Conservation (phyloP, 2,888 invertebrate genomes). For the Cremastobaeus sp. region DNA sequence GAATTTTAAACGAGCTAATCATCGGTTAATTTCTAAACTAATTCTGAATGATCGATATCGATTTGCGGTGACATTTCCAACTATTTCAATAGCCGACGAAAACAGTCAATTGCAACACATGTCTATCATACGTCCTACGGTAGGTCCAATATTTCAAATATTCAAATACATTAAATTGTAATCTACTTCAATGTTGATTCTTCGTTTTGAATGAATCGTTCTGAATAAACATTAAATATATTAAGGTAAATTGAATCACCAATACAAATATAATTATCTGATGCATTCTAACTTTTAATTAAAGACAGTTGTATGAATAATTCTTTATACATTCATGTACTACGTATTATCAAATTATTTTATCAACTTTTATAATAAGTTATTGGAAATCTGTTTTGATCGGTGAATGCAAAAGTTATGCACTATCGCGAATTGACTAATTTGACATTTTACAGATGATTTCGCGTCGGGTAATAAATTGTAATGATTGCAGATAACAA, state of each 20-base stretch:
- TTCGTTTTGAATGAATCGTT: slow-evolving; percentile 28
- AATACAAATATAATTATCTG: not conserved
- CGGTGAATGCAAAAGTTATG: too few relatives aligned
- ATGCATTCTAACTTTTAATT: not conserved
- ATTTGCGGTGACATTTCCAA: slow-evolving; percentile 53
- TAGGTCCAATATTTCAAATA: slow-evolving; percentile 50
- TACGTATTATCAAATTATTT: too few relatives aligned
- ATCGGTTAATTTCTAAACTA: slow-evolving; percentile 55
- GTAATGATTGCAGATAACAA: too few relatives aligned
- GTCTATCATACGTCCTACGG: slow-evolving; percentile 49
- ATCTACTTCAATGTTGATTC: slow-evolving; percentile 36
- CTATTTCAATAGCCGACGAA: slow-evolving; percentile 54
- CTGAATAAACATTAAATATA: slow-evolving; percentile 26
- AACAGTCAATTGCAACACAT: slow-evolving; percentile 53
- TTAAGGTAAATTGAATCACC: slow-evolving; percentile 23
- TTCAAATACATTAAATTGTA: slow-evolving; percentile 49
- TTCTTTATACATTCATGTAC: too few relatives aligned
- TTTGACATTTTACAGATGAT: too few relatives aligned
- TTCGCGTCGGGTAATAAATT: too few relatives aligned
- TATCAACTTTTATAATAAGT: too few relatives aligned
- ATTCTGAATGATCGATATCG: slow-evolving; percentile 54
- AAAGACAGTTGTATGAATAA: too few relatives aligned
- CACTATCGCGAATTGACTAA: too few relatives aligned
- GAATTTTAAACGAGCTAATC: slow-evolving; percentile 52
- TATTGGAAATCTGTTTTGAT: too few relatives aligned